These are phyloP conservation scores for Apotomis turbidana DNA, from an alignment of 2,888 invertebrate genomes.

Conservation along the genomic window DNA sequence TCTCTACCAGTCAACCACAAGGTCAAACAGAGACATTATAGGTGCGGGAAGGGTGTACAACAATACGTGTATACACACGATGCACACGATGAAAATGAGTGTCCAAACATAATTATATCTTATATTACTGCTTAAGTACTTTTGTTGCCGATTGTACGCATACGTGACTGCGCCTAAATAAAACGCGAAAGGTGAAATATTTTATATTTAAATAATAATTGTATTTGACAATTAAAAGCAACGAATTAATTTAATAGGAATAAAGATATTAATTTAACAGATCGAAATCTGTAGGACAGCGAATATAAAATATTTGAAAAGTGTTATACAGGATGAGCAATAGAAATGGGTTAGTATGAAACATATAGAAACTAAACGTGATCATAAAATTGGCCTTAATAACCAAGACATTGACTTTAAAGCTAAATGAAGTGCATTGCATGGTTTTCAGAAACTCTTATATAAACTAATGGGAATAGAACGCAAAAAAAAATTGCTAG, in stretches of 20 bases:
- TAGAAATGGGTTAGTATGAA: not conserved
- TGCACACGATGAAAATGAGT: too few relatives aligned
- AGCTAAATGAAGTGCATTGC: too few relatives aligned
- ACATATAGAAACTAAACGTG: too few relatives aligned
- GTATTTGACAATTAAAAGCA: slow-evolving; percentile 73
- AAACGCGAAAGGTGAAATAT: slow-evolving; percentile 62
- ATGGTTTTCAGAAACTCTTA: too few relatives aligned
- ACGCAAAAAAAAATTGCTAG: too few relatives aligned
- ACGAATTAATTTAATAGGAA: slow-evolving; percentile 77
- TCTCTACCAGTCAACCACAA: too few relatives aligned
- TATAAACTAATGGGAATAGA: too few relatives aligned
- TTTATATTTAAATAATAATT: slow-evolving; percentile 75
- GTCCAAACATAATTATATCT: not conserved
- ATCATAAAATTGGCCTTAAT: too few relatives aligned
- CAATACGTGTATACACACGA: too few relatives aligned
- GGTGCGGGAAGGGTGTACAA: too few relatives aligned
- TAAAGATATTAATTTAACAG: slow-evolving; percentile 77
- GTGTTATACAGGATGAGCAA: not conserved
- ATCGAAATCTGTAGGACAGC: slow-evolving; percentile 63
- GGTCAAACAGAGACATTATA: too few relatives aligned
- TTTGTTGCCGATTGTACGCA: slow-evolving; percentile 58
- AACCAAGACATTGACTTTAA: too few relatives aligned
- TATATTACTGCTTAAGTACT: slow-evolving; percentile 44
- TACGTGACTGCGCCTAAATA: slow-evolving; percentile 76
- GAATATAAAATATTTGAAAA: slow-evolving; percentile 1